phyloP scores from a whole-genome alignment of 1,140 invertebrate species.

The Bursaphelenchus mucronatus region DNA sequence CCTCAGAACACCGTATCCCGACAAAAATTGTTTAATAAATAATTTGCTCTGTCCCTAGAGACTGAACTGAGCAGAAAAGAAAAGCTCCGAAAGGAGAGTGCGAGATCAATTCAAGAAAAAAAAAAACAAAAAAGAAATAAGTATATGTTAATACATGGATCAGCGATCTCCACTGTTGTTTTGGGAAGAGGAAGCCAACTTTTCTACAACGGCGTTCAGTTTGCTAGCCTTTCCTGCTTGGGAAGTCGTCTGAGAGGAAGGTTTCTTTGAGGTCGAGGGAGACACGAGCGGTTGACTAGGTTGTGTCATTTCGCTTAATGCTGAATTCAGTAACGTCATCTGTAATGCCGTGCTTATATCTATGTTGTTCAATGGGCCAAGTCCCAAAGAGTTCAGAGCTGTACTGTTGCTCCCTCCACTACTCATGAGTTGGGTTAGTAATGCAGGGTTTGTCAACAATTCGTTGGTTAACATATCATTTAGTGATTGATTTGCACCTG shows the following conservation, averaged over 20 bases:
- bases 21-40: slow-evolving; percentile 9
- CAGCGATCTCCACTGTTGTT: not conserved
- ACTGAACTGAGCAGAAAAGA: slow-evolving; percentile 1
- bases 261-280: slow-evolving; percentile 19
- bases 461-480: slow-evolving; percentile 16
- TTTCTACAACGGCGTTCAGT: slow-evolving; percentile 42
- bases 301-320: slow-evolving; percentile 5
- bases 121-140: slow-evolving; percentile 7
- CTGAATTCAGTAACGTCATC: slow-evolving; percentile 3
- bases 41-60: slow-evolving; percentile 7
- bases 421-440: slow-evolving; percentile 15
- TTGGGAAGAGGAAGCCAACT: slow-evolving; percentile 27
- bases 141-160: not conserved
- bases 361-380: not conserved
- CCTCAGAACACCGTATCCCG: not conserved
- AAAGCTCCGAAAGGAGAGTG: not conserved
- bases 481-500: slow-evolving; percentile 11
- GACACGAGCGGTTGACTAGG: slow-evolving; percentile 1
- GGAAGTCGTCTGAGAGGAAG: not conserved
- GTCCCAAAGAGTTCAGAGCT: not conserved
- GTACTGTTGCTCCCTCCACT: not conserved
- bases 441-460: slow-evolving; percentile 20
- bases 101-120: slow-evolving; percentile 7
- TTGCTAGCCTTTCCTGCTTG: slow-evolving; percentile 19
- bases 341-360: slow-evolving; percentile 16